Evolutionary conservation across 2,888 invertebrate genomes (phyloP), one percentile per base, ranked within the genome.

Genomic region (Nebria brevicollis): DNA sequence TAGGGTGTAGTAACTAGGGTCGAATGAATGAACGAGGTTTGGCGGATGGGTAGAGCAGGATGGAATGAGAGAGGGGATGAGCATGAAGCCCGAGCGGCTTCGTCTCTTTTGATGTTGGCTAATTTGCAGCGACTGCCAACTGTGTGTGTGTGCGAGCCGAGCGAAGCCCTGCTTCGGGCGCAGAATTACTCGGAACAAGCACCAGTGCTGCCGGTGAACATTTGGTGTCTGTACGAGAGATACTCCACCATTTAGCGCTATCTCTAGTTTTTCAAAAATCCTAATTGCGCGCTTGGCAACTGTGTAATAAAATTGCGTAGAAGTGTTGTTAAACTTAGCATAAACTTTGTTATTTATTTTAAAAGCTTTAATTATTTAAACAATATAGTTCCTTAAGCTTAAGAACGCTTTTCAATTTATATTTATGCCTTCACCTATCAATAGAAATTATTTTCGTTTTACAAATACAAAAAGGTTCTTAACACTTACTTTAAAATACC

Each of bases 11-110:
- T 25, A 34, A 25, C 25, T 70, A 25, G 34, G 41, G 34, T 42
- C 75, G 74, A 77, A 82, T 81, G 82, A 84, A 84, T 82, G 87
- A 86, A 89, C 89, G 90, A 72, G 72, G 43, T 13, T 20, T 73
- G 73, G 6, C 10, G 78, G n/a, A 25, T 65, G 34, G 20, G 73
- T 3, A 64, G 43, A 43, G 73, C 2, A 20, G 65, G n/a, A 65
- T 82, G 66, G 77, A 10, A 42, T 41, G 76, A 41, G 15, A 77
- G 77, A 13, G 41, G 81, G 77, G 65, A 8, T 41, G 70, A 86
- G 89, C 70, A 34, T 66, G 90, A 90, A 90, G 89, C 89, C 89
- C 88, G 87, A 87, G 87, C 89, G 73, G 73, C 13, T 72, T 64
- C 78, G 72, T 75, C 80, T 75, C 80, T 75, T 80, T 80, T 80